Evolutionary conservation across 2,888 invertebrate genomes (phyloP).

Genomic region (Alitta virens): DNA sequence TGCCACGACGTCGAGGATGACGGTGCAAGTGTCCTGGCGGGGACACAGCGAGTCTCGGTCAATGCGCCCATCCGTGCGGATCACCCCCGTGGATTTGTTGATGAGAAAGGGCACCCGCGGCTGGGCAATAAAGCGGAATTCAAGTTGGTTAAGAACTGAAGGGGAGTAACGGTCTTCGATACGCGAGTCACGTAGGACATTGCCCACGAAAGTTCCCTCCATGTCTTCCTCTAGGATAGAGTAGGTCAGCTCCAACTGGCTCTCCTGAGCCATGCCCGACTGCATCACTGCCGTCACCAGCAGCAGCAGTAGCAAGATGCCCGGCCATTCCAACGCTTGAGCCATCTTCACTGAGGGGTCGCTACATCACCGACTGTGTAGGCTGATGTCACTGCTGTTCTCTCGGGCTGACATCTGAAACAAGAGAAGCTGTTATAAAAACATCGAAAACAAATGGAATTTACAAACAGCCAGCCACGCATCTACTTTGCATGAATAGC

Average conservation of each 20-base stretch:
- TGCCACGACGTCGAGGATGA: constrained; percentile 25
- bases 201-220: constrained; percentile 25
- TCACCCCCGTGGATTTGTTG: constrained; percentile 24
- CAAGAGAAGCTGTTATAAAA: too few species aligned
- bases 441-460: too few species aligned
- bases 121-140: constrained; percentile 23
- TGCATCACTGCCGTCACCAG: not conserved
- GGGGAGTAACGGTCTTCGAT: constrained; percentile 19
- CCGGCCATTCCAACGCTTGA: not conserved
- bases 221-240: constrained; percentile 23
- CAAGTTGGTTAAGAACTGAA: constrained; percentile 11
- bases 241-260: constrained; percentile 8
- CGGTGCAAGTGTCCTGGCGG: constrained; percentile 8
- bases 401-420: too few species aligned
- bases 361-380: too few species aligned
- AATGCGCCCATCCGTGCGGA: constrained; percentile 22
- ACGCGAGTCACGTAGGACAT: constrained; percentile 24
- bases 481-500: too few species aligned
- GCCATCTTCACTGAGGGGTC: too few species aligned
- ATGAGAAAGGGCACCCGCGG: constrained; percentile 21
- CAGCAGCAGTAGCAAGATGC: not conserved
- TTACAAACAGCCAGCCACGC: too few species aligned
- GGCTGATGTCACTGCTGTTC: too few species aligned
- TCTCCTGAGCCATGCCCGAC: not conserved
- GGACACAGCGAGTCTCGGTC: constrained; percentile 31